phyloP scores from a whole-genome alignment of 2,113 vertebrate species.

The Rutilus rutilus region DNA sequence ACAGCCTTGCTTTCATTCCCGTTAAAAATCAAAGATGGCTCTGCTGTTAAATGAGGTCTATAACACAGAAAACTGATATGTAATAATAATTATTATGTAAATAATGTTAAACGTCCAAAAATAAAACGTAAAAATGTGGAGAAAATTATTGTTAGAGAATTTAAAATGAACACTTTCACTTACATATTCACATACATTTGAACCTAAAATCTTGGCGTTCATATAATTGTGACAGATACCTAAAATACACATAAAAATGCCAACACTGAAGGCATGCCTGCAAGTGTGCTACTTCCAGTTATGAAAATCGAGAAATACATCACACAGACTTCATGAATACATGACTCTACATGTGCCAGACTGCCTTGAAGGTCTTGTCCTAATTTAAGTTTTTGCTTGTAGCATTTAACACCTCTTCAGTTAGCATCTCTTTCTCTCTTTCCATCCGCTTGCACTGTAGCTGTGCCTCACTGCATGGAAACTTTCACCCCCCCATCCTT shows the following conservation, averaged over 20 bases:
- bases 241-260: not conserved
- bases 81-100: no score
- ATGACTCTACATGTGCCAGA: slow-evolving; percentile 23
- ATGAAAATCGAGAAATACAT: slow-evolving; percentile 15
- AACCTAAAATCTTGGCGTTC: not conserved
- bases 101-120: no score
- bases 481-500: slow-evolving; percentile 46
- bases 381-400: slow-evolving; percentile 42
- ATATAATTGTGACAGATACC: not conserved
- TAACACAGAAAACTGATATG: no score
- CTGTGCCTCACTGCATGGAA: slow-evolving; percentile 54
- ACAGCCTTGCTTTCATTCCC: no score
- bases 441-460: slow-evolving; percentile 45
- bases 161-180: not conserved
- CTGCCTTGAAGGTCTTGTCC: slow-evolving; percentile 47
- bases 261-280: not conserved
- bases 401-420: slow-evolving; percentile 45
- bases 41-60: no score
- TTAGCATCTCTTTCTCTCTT: slow-evolving; percentile 44
- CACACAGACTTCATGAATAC: not conserved
- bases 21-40: no score
- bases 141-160: not conserved
- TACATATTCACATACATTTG: not conserved
- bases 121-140: not conserved
- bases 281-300: not conserved